Conservation (phyloP, 2,888 invertebrate species). For the Drosophila mimica region DNA sequence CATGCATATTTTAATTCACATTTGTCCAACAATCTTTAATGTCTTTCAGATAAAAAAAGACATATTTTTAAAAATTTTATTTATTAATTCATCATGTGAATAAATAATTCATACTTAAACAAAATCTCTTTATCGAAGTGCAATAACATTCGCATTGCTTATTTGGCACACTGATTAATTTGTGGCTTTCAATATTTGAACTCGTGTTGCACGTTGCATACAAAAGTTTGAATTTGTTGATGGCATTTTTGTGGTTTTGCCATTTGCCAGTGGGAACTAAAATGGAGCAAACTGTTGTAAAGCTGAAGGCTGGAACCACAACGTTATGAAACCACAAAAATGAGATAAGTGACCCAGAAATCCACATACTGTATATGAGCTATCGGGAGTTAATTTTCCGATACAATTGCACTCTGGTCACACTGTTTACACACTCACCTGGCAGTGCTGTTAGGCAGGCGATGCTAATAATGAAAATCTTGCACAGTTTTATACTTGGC, state of each 20-base stretch:
- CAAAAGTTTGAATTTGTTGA: constrained; percentile 40
- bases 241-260: constrained; percentile 37
- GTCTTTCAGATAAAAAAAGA: background rate
- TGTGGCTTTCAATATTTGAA: constrained; percentile 30
- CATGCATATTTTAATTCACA: background rate
- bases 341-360: constrained; percentile 24
- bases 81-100: background rate
- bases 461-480: constrained; percentile 45
- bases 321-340: constrained; percentile 49
- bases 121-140: background rate
- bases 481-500: constrained; percentile 45
- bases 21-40: background rate
- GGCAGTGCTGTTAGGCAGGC: constrained; percentile 60
- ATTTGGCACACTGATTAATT: constrained; percentile 29
- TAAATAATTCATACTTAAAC: background rate
- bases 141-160: background rate
- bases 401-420: constrained; percentile 3
- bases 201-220: constrained; percentile 2
- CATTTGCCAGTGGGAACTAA: constrained; percentile 2
- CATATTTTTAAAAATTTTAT: background rate
- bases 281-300: background rate
- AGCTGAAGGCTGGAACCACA: constrained; percentile 39
- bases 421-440: constrained; percentile 56
- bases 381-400: constrained; percentile 5
- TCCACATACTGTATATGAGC: constrained; percentile 2